phyloP scores from a whole-genome alignment of 1,140 invertebrate genomes.

The Zaprionus kolodkinae region DNA sequence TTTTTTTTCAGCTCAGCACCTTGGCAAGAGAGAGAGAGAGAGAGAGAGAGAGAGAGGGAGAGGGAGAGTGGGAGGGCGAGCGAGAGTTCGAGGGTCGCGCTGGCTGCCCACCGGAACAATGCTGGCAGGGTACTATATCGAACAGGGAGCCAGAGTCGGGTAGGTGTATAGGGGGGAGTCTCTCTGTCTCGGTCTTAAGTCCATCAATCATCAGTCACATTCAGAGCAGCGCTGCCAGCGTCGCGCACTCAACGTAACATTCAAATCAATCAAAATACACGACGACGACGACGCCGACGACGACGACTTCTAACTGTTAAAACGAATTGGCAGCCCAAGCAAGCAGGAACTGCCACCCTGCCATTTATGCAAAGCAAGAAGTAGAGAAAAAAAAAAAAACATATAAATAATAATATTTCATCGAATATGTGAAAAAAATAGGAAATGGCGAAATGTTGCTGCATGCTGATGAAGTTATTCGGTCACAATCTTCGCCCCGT shows the following conservation, averaged over 20 bases:
- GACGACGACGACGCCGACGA: constrained; percentile 35
- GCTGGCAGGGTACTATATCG: constrained; percentile 4
- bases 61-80: too few species aligned
- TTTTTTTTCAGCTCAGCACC: constrained; percentile 22
- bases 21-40: constrained; percentile 22
- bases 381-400: constrained; percentile 12
- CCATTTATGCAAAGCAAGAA: constrained; percentile 59
- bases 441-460: constrained; percentile 36
- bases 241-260: constrained; percentile 79
- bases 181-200: constrained; percentile 61
- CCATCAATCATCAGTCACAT: constrained; percentile 83
- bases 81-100: constrained; percentile 35
- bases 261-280: constrained; percentile 81
- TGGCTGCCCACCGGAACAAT: constrained; percentile 40
- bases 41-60: too few species aligned
- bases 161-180: neutral
- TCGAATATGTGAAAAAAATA: constrained; percentile 62
- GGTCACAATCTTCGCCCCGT: constrained; percentile 1
- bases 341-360: constrained; percentile 17
- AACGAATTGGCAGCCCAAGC: constrained; percentile 47
- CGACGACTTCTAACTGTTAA: constrained; percentile 65
- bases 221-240: constrained; percentile 49
- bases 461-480: constrained; percentile 54
- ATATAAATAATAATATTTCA: constrained; percentile 73
- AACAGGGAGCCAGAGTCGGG: neutral